These are phyloP conservation scores for Drosophila borealis DNA, from an alignment of 2,888 invertebrate genomes.

Conservation along the genomic window DNA sequence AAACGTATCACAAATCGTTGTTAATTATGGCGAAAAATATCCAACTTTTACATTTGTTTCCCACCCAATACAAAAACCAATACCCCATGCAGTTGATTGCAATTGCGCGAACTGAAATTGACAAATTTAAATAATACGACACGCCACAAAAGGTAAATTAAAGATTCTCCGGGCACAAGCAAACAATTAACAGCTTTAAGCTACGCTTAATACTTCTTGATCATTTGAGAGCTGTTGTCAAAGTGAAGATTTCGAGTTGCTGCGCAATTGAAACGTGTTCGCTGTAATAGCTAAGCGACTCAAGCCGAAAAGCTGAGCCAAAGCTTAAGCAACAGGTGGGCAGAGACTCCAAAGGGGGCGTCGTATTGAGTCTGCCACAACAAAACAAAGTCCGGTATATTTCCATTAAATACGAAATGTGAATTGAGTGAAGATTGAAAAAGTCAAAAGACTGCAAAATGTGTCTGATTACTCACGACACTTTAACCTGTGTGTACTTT, in stretches of 20 bases:
- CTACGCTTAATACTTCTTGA: background rate
- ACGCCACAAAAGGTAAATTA: background rate
- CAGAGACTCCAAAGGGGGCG: constrained; percentile 5
- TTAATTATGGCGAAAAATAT: constrained; percentile 25
- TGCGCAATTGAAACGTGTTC: constrained; percentile 68
- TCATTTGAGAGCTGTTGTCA: background rate
- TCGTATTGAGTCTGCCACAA: background rate
- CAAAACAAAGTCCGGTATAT: constrained; percentile 7
- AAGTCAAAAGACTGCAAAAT: constrained; percentile 13
- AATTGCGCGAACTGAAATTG: constrained; percentile 27
- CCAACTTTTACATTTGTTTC: constrained; percentile 21
- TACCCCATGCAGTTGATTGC: constrained; percentile 27
- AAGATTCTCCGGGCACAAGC: background rate
- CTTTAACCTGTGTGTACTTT: constrained; percentile 11
- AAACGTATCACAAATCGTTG: background rate
- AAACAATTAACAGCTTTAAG: background rate
- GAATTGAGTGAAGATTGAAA: constrained; percentile 16
- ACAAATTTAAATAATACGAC: constrained; percentile 2
- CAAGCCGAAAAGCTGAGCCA: constrained; percentile 26
- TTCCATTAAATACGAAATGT: background rate
- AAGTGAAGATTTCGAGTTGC: constrained; percentile 31
- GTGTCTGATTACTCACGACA: constrained; percentile 3
- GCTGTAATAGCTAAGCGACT: constrained; percentile 2
- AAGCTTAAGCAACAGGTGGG: constrained; percentile 15
- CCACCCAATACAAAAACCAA: constrained; percentile 6